Percentiles rank a stretch among this genome's conserved stretches.
These are phyloP conservation scores for Porites rus DNA, from an alignment of 92 coral and sea anemone genomes.

Conservation along the genomic window DNA sequence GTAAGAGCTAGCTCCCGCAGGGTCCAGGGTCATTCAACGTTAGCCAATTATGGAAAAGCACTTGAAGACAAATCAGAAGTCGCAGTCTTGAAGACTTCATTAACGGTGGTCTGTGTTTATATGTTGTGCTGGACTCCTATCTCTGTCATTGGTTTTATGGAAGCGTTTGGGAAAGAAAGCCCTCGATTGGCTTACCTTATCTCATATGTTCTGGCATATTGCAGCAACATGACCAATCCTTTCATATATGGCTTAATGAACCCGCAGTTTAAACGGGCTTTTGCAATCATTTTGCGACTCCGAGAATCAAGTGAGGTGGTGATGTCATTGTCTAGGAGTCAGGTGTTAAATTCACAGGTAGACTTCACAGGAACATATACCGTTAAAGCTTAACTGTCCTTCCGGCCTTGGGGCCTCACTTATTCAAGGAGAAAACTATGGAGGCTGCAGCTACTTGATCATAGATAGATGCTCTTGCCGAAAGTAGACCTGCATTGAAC, in stretches of 20 bases:
- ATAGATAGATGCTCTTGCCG: too few species aligned
- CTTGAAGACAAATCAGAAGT: slow-evolving; percentile 45
- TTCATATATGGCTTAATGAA: slow-evolving; percentile 83
- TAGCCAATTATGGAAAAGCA: slow-evolving; percentile 13
- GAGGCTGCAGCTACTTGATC: too few species aligned
- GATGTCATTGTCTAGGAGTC: slow-evolving; percentile 9
- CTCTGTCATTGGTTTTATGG: slow-evolving; percentile 65
- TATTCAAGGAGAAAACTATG: too few species aligned
- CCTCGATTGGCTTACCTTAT: slow-evolving; percentile 49
- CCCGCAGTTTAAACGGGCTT: slow-evolving; percentile 79
- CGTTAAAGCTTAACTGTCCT: not conserved
- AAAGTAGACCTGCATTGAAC: too few species aligned
- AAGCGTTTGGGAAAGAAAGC: slow-evolving; percentile 56
- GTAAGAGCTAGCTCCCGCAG: slow-evolving; percentile 70
- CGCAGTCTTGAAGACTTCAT: slow-evolving; percentile 72
- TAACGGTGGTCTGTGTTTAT: slow-evolving; percentile 78
- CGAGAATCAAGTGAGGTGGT: slow-evolving; percentile 20
- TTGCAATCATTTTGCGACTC: slow-evolving; percentile 41
- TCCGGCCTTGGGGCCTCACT: too few species aligned
- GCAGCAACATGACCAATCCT: slow-evolving; percentile 76
- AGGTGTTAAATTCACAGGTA: not conserved
- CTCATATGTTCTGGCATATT: slow-evolving; percentile 59
- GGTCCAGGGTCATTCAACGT: slow-evolving; percentile 39
- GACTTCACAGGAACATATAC: not conserved
- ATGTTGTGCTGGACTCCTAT: slow-evolving; percentile 78